phyloP scores from a whole-genome alignment of 2,888 invertebrate species.

The Synanthedon andrenaeformis region DNA sequence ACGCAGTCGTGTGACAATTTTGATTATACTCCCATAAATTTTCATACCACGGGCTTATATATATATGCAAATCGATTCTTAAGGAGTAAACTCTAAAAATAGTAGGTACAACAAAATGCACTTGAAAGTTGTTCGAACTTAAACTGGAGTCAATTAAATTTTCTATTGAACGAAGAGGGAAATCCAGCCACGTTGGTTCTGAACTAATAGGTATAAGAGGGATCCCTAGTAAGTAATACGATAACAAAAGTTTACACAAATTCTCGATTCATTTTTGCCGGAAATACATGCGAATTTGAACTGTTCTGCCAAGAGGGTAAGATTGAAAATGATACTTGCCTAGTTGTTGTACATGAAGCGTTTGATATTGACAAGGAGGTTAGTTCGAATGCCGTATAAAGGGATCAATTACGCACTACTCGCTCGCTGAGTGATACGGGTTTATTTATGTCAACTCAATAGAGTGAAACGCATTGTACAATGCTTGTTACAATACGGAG shows the following conservation, averaged over 20 bases:
- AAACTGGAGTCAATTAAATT: too few species aligned
- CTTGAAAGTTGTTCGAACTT: too few species aligned
- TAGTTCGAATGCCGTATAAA: conserved; percentile 22
- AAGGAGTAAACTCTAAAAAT: too few species aligned
- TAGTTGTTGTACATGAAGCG: neutral
- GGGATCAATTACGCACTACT: conserved; percentile 31
- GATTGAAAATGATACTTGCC: neutral
- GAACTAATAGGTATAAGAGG: neutral
- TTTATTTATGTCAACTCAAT: conserved; percentile 25
- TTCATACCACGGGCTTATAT: too few species aligned
- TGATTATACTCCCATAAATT: too few species aligned
- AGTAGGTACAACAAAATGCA: too few species aligned
- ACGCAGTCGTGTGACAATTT: too few species aligned
- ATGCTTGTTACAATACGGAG: conserved; percentile 4
- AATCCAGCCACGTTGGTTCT: too few species aligned
- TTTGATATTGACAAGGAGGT: neutral
- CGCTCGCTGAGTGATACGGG: conserved; percentile 28
- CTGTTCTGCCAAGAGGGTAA: neutral
- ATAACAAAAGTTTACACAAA: conserved; percentile 2
- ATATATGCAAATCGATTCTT: too few species aligned
- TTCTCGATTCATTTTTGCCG: neutral
- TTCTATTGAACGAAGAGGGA: too few species aligned
- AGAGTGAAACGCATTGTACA: conserved; percentile 24
- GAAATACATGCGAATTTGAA: neutral
- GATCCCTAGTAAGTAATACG: conserved; percentile 4